Base-by-base conservation (phyloP, 2,113 vertebrate species). In the Platysternon megacephalum region DNA sequence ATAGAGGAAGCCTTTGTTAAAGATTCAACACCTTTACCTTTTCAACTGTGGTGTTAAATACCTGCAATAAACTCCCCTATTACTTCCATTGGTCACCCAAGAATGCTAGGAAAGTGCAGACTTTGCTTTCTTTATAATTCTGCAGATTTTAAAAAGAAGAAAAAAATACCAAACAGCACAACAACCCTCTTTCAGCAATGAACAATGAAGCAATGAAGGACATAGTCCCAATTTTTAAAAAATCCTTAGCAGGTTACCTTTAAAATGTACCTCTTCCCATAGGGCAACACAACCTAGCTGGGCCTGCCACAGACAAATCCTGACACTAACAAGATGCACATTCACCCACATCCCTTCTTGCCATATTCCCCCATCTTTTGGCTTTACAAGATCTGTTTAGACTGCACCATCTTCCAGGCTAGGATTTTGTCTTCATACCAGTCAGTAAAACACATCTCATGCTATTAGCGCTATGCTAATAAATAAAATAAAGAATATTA, bases 221-320 rank as follows among this genome's bases (percentile, higher is more conserved):
- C 6, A 79, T 9, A 39, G 1, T 26, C 5, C 2, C 82, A 76
- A 76, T 85, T 78, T 28, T 14, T n/a, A 91, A 87, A 22, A 9
- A 83, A 61, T 14, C 5, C 11, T 55, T 91, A 26, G 29, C 52
- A 86, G 7, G 39, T 0, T 0, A 0, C 32, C 84, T 79, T 72
- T 51, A 83, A 88, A 94, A 39, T 11, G 6, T 10, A 61, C 61
- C 12, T 19, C 8, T 68, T n/a, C 35, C 14, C 7, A n/a, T 7
- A 19, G 61, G 32, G 61, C 3, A n/a, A 68, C 32, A 68, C 19
- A 26, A 29, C 49, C 8, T 80, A 28, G 49, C 79, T 17, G 82
- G 1, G 11, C 3, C 74, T 80, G 56, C 8, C 89, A 82, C 11
- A 12, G 44, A 32, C 35, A 76, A 4, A 1, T 17, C 52, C 39